Evolutionary conservation across 2,797 vertebrate genomes (phyloP), one percentile per base, ranked within the genome.

Genomic region (Clarias fuscus): DNA sequence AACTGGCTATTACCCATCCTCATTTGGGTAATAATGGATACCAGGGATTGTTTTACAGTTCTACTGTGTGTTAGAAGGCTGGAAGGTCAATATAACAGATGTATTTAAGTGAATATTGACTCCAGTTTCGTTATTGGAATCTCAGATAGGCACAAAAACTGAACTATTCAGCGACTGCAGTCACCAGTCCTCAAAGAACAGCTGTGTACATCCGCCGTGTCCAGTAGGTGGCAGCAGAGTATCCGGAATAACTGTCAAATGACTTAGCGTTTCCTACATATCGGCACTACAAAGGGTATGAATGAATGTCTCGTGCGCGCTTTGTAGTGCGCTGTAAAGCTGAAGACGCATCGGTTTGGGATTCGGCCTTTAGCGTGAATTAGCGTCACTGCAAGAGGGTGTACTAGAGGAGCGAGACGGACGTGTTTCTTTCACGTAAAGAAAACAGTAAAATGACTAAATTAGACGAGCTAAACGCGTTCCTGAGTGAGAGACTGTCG

Each of bases 401-500:
- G 30, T 20, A 37, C 20, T 40, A 40, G 59, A n/a, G 53, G 3
- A 56, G 13, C 13, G 13, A 53, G 53, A 56, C 13, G 53, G 53
- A 53, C 48, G 48, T 53, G 48, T 56, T 56, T 56, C 53, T 56
- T 40, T 62, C 0, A 11, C 56, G 4, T 20, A 2, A 43, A 4
- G 37, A 43, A 13, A 56, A 0, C 15, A 30, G 5, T 20, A 77
- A 77, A 85, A 85, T 91, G 91, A 82, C 88, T 11, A 87, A 89
- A 84, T 77, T 90, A 5, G 88, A 91, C 48, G 61, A 82, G 58
- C 40, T 91, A 73, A 90, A 88, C 43, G 86, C 89, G 24, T 91
- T 90, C 40, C 82, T 91, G 83, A 85, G 81, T 15, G 89, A 91
- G 72, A 86, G 89, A 20, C 75, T 91, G 40, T 89, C 90, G 71